Evolutionary conservation across 2,888 invertebrate genomes (phyloP), one percentile per base, ranked within the genome.

Genomic region (Clanis bilineata): DNA sequence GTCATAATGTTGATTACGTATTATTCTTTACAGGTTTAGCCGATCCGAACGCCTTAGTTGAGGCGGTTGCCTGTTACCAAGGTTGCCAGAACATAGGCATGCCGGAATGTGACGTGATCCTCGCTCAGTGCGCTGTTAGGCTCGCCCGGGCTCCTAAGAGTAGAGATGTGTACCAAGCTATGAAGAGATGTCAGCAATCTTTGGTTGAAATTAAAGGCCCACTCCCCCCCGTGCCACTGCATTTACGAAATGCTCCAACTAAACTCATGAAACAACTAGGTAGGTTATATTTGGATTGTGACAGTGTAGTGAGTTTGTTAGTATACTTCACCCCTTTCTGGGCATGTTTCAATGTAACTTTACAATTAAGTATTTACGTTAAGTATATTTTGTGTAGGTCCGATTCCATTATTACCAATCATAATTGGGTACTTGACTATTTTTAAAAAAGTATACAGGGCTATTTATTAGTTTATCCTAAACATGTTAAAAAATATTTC

Each of bases 221-320:
- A 0, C 92, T 96, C 61, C 97, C 97, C 0, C 82, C 93, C 0
- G 95, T 97, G 5, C 97, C 97, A 0, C 86, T 97, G 62, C 96
- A 96, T 85, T 88, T 97, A 65, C 92, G 97, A 61, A 96, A 97
- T 86, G 96, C 96, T n/a, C 94, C 96, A 2, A 96, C 96, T 0
- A 95, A 93, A 79, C 86, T 97, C 0, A 96, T 96, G 96, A 94
- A 94, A 79, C 93, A 95, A 79, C 83, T 97, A 70, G 96, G 96
- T 94, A 65, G 62, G 12, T 18, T n/a, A 43, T 44, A 51, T 6
- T 36, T 43, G 43, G 32, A 41, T 18, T 21, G 0, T 43, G 32
- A 18, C 18, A 43, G 1, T 6, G 10, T 21, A 18, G 10, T n/a
- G 12, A 12, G 2, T 12, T 38, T 38, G 38, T 38, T 12, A 38